Conservation (phyloP, 2,113 vertebrate genomes). For the Ia io region DNA sequence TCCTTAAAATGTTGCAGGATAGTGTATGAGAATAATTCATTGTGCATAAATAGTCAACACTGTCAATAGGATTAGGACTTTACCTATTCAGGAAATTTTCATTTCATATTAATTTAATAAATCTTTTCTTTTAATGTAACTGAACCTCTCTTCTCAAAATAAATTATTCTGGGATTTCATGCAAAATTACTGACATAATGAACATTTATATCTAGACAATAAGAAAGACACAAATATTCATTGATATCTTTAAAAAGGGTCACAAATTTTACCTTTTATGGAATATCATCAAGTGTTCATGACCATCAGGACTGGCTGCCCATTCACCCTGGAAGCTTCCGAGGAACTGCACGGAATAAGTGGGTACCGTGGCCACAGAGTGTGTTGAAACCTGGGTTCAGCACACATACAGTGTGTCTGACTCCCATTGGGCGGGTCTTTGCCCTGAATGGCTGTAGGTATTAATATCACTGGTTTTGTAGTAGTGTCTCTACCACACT, state of each 20-base stretch:
- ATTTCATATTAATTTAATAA: conserved; percentile 3
- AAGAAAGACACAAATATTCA: neutral
- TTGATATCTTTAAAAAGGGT: neutral
- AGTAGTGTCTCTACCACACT: neutral
- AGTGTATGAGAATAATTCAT: conserved; percentile 30
- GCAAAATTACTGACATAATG: neutral
- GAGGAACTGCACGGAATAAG: neutral
- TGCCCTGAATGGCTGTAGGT: neutral
- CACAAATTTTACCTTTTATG: neutral
- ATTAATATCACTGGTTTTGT: neutral
- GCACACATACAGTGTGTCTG: neutral
- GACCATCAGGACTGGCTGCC: neutral
- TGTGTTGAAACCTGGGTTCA: neutral
- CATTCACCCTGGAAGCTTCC: neutral
- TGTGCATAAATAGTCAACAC: neutral
- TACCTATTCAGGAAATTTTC: neutral
- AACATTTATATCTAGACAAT: neutral
- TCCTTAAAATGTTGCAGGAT: conserved; percentile 51
- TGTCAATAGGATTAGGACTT: neutral
- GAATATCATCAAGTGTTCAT: neutral
- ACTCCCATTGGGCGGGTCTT: neutral
- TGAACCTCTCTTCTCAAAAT: neutral
- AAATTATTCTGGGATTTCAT: neutral
- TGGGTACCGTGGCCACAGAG: neutral
- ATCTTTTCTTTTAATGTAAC: neutral